These are phyloP conservation scores for Microplitis demolitor DNA, from an alignment of 1,140 invertebrate genomes.

Conservation along the genomic window DNA sequence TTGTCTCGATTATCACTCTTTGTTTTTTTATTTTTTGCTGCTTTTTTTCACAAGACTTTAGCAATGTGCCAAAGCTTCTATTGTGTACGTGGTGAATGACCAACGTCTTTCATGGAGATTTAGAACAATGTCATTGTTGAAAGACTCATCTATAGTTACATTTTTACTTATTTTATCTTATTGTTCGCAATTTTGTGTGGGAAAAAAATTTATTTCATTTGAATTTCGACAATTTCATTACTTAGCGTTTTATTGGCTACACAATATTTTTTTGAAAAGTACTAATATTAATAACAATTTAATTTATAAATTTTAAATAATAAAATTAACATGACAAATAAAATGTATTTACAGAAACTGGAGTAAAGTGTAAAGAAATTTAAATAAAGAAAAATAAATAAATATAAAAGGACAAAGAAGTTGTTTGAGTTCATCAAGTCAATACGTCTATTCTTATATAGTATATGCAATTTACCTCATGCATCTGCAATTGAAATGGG, in stretches of 20 bases:
- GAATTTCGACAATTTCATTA: no score
- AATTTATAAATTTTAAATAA: no score
- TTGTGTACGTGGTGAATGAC: constrained; percentile 18
- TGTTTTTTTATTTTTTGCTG: background rate
- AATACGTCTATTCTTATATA: background rate
- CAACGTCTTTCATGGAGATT: background rate
- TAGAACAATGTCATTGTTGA: constrained; percentile 1
- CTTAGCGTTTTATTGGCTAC: no score
- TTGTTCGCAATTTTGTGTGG: no score
- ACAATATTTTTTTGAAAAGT: no score
- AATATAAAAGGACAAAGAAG: background rate
- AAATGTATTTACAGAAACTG: no score
- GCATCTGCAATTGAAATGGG: background rate
- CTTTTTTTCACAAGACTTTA: background rate
- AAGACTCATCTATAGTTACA: background rate
- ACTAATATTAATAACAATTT: no score
- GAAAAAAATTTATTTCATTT: no score
- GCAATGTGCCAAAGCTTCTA: constrained; percentile 15
- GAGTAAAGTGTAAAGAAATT: no score
- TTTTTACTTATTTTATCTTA: no score
- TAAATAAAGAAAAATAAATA: no score
- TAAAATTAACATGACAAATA: no score
- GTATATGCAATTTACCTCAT: background rate
- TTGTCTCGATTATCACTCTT: constrained; percentile 7
- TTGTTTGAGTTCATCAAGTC: background rate